Conservation (phyloP, 2,888 invertebrate genomes). For the Choreutis nemorana region DNA sequence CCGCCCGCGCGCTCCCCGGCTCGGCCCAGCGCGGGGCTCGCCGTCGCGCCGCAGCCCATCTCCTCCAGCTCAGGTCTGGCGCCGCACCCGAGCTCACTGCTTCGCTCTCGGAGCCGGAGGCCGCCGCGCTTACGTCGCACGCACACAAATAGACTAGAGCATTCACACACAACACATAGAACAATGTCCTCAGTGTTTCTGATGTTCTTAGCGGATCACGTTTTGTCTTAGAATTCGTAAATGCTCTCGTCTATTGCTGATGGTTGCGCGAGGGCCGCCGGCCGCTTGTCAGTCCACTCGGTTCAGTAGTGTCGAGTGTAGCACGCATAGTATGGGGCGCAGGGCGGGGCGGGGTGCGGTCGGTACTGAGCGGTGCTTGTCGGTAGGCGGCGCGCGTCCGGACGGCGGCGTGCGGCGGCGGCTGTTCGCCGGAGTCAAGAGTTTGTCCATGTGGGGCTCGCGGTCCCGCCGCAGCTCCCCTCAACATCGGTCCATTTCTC, state of each 20-base stretch:
- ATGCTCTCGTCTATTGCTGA: no score
- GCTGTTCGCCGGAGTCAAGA: constrained; percentile 83
- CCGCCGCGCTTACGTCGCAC: constrained; percentile 27
- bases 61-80: constrained; percentile 75
- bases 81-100: constrained; percentile 50
- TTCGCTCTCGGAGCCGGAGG: constrained; percentile 49
- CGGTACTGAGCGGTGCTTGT: constrained; percentile 53
- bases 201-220: no score
- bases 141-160: no score
- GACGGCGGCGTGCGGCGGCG: constrained; percentile 76
- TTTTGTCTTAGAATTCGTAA: no score
- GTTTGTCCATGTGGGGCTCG: constrained; percentile 78
- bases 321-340: constrained; percentile 54
- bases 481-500: constrained; percentile 84
- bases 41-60: constrained; percentile 72
- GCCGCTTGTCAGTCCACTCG: constrained; percentile 55
- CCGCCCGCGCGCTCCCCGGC: constrained; percentile 50
- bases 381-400: constrained; percentile 60
- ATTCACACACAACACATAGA: no score
- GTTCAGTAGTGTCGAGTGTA: constrained; percentile 57
- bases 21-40: constrained; percentile 59
- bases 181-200: no score
- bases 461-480: constrained; percentile 73
- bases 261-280: constrained; percentile 26
- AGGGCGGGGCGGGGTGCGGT: constrained; percentile 34